Conservation (phyloP, 1,140 invertebrate genomes). For the Caenorhabditis remanei region DNA sequence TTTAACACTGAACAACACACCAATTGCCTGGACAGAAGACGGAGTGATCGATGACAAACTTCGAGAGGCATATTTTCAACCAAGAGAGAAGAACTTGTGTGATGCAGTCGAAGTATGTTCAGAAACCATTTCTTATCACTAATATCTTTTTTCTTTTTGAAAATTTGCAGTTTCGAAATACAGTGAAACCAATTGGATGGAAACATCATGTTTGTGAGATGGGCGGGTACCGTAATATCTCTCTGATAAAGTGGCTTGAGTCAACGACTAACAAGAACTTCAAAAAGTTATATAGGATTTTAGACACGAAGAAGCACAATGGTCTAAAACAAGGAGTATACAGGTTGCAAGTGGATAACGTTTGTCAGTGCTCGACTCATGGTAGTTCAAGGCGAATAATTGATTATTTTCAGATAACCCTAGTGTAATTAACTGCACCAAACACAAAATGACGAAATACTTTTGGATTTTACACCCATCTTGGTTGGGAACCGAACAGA, state of each 20-base stretch:
- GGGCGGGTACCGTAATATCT: slow-evolving; percentile 48
- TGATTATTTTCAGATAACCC: not conserved
- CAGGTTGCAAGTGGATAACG: slow-evolving; percentile 17
- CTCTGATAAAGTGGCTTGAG: slow-evolving; percentile 33
- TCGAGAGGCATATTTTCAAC: slow-evolving; percentile 24
- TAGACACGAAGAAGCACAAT: slow-evolving; percentile 15
- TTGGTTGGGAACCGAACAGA: slow-evolving; percentile 26
- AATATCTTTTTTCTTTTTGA: not conserved
- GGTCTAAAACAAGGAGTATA: not conserved
- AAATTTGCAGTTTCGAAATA: slow-evolving; percentile 20
- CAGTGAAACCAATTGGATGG: slow-evolving; percentile 45
- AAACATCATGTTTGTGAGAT: slow-evolving; percentile 39
- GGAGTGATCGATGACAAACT: slow-evolving; percentile 31
- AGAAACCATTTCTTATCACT: not conserved
- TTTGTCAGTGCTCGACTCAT: not conserved
- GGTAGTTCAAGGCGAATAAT: not conserved
- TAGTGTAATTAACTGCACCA: too few species aligned
- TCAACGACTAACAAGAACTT: slow-evolving; percentile 25
- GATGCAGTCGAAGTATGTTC: slow-evolving; percentile 5
- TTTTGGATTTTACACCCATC: slow-evolving; percentile 32
- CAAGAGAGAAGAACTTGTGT: not conserved
- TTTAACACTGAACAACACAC: slow-evolving; percentile 3
- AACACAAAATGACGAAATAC: not conserved
- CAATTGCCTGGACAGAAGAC: slow-evolving; percentile 23
- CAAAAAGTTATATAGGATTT: slow-evolving; percentile 40